These are phyloP conservation scores for Dipodomys stephensi DNA, from an alignment of 2,113 vertebrate species.

Conservation along the genomic window DNA sequence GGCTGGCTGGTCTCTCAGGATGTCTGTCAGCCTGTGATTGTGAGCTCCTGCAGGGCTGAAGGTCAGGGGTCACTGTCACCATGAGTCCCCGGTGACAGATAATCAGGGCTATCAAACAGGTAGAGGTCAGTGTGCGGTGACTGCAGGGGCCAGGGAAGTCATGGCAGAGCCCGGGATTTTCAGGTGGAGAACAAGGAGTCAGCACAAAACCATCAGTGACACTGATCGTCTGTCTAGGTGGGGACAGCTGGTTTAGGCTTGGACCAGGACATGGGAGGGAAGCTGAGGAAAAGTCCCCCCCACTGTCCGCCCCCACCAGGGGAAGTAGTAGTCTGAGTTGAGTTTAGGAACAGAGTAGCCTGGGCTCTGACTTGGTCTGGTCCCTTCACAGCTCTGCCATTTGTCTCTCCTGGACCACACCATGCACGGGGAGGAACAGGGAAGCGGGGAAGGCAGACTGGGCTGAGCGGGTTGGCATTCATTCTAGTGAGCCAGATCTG, in stretches of 20 bases:
- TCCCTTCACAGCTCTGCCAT: neutral
- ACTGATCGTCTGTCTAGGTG: too few relatives aligned
- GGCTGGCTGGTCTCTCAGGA: neutral
- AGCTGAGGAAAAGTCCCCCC: neutral
- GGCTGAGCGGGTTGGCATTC: too few relatives aligned
- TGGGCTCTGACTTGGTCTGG: neutral
- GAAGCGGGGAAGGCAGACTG: neutral
- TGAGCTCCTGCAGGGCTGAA: neutral
- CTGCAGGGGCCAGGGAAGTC: neutral
- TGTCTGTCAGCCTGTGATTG: neutral
- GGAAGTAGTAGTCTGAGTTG: neutral
- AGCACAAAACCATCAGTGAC: too few relatives aligned
- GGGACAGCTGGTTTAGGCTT: neutral
- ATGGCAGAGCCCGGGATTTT: neutral
- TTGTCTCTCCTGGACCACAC: neutral
- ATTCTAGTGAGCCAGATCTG: too few relatives aligned
- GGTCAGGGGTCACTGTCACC: neutral
- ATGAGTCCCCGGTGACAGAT: neutral
- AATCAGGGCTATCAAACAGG: neutral
- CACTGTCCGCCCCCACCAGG: neutral
- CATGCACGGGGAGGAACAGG: rapidly evolving
- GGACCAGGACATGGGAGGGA: neutral
- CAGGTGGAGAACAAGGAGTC: neutral
- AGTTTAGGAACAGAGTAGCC: neutral
- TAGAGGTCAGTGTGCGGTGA: neutral